These are phyloP conservation scores for Trogon surrucura DNA, from an alignment of 2,113 vertebrate genomes.

Conservation along the genomic window DNA sequence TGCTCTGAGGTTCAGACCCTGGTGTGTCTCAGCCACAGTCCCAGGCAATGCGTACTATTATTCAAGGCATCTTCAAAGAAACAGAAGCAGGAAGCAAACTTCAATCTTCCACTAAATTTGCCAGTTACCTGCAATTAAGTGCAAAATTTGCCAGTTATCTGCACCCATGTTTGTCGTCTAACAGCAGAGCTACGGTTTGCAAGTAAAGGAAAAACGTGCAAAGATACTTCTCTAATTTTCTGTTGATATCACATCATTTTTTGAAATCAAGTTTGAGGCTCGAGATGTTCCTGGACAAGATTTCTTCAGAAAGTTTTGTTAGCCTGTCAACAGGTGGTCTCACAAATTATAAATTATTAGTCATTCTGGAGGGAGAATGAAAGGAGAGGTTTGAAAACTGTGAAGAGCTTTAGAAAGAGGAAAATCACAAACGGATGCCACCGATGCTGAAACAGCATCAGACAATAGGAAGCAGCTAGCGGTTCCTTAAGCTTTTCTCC, in stretches of 20 bases:
- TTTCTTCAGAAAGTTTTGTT: background rate
- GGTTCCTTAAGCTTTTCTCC: background rate
- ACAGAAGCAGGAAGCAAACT: background rate
- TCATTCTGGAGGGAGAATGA: background rate
- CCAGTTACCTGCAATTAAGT: background rate
- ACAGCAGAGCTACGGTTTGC: background rate
- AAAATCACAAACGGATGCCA: background rate
- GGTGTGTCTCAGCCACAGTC: background rate
- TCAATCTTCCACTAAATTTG: background rate
- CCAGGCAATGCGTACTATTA: background rate
- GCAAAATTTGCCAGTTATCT: background rate
- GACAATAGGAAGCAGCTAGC: background rate
- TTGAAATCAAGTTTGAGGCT: background rate
- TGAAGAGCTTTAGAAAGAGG: background rate
- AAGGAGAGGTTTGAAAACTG: background rate
- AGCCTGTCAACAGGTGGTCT: background rate
- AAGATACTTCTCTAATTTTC: background rate
- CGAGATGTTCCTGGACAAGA: background rate
- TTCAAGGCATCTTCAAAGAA: background rate
- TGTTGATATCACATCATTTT: background rate
- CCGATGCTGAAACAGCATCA: background rate
- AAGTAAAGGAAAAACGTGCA: background rate
- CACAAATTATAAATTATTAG: background rate
- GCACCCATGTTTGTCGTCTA: background rate
- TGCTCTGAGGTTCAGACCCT: background rate